Evolutionary conservation across 2,113 vertebrate species (phyloP), one percentile per base, ranked within the genome.

Genomic region (Glareola pratincola): DNA sequence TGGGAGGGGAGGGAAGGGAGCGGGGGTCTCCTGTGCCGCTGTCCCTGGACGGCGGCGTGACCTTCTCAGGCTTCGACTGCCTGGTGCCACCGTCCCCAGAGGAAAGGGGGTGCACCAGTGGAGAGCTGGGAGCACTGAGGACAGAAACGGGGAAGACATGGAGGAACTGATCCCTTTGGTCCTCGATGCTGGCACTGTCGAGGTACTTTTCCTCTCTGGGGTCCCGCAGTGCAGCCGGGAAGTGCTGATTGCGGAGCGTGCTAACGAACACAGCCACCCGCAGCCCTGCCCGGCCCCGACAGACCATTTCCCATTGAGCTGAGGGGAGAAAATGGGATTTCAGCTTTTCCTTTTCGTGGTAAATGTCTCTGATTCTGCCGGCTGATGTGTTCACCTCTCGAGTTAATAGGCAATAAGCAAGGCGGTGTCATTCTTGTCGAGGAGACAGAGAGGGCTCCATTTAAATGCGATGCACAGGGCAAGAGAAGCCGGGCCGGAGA

Each of bases 391-490:
- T 97, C 95, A 78, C 96, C 94, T 97, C 89, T 97, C 2, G 17
- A 97, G 96, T 93, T 96, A 97, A 96, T 87, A 95, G 96, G 95
- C 96, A 95, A 96, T 96, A 95, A 95, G 94, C 75, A 90, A 92
- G 95, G 91, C 16, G 1, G 56, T 77, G 84, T 90, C 92, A 26
- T 73, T 93, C 96, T 93, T 85, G 90, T 93, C 94, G 88, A 91
- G 91, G 78, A 96, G 96, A 69, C 67, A 84, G 86, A 94, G 91
- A 88, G 29, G 68, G 77, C 74, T 82, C 81, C 23, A 82, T 91
- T 96, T 88, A 92, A 92, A 95, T 84, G 81, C 74, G 72, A 18
- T 6, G 39, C 1, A 17, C 0, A 2, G 88, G 53, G 69, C 0
- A 3, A 85, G 51, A 43, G 43, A 54, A 82, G 37, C 53, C 12